phyloP scores from a whole-genome alignment of 2,888 invertebrate genomes.

The Morpho helenor region DNA sequence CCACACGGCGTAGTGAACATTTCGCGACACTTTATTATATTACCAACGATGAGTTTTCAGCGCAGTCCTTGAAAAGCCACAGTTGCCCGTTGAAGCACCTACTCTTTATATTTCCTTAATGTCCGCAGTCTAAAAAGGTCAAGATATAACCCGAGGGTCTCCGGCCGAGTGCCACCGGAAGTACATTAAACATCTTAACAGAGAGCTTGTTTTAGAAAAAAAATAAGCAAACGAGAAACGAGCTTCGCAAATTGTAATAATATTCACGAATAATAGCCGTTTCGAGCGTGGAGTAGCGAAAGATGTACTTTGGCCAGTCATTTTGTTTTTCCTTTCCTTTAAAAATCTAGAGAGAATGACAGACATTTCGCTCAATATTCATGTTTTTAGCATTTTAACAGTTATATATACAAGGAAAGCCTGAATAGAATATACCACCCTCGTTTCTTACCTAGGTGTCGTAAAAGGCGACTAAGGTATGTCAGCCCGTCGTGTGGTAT shows the following conservation, averaged over 20 bases:
- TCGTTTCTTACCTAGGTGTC: too few relatives aligned
- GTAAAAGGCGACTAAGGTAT: too few relatives aligned
- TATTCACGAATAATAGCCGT: slow-evolving; percentile 1
- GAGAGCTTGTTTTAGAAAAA: slow-evolving; percentile 18
- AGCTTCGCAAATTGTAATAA: not conserved
- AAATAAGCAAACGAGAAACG: not conserved
- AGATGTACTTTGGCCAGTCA: too few relatives aligned
- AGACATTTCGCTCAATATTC: not conserved
- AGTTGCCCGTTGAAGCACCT: slow-evolving; percentile 42
- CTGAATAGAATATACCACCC: too few relatives aligned
- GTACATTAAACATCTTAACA: slow-evolving; percentile 27
- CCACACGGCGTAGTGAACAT: too few relatives aligned
- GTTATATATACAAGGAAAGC: too few relatives aligned
- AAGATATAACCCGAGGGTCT: slow-evolving; percentile 34
- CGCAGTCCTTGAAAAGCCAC: slow-evolving; percentile 30
- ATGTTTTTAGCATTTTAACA: not conserved
- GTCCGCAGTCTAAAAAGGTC: slow-evolving; percentile 50
- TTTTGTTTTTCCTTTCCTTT: not conserved
- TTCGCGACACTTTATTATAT: not conserved
- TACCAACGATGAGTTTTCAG: not conserved
- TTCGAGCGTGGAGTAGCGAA: too few relatives aligned
- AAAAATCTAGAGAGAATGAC: not conserved
- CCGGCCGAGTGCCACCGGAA: slow-evolving; percentile 24
- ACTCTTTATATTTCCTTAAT: slow-evolving; percentile 63
- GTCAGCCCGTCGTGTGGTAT: too few relatives aligned